Conservation (phyloP, 1,140 invertebrate genomes). For the Plectrocnemia conspersa region DNA sequence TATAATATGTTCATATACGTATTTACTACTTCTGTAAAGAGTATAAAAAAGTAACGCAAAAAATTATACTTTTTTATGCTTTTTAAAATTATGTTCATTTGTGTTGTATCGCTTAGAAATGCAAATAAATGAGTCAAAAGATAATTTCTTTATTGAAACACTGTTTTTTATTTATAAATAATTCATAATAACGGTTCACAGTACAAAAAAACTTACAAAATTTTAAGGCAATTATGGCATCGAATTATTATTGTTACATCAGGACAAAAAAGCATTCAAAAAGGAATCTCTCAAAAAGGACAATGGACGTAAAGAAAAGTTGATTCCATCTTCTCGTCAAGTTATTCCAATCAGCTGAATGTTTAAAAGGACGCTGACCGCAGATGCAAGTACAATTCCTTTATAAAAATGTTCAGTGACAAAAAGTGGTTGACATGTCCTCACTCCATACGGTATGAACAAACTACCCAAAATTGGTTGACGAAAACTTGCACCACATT, state of each 20-base stretch:
- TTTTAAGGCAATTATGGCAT: too few species aligned
- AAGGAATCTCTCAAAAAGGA: slow-evolving; percentile 4
- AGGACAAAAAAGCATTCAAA: slow-evolving; percentile 4
- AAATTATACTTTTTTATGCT: slow-evolving; percentile 6
- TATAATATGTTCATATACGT: slow-evolving; percentile 3
- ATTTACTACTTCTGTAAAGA: not conserved
- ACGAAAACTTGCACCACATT: too few species aligned
- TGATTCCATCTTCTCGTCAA: slow-evolving; percentile 25
- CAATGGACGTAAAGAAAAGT: slow-evolving; percentile 24
- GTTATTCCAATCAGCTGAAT: slow-evolving; percentile 23
- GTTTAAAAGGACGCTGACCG: slow-evolving; percentile 11
- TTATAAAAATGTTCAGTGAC: slow-evolving; percentile 20
- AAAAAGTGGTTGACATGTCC: slow-evolving; percentile 27
- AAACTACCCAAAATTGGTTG: slow-evolving; percentile 1
- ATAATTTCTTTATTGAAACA: not conserved
- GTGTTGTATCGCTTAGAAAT: slow-evolving; percentile 14
- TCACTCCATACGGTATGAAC: not conserved
- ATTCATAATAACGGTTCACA: not conserved
- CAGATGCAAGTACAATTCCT: slow-evolving; percentile 2
- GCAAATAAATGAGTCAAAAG: slow-evolving; percentile 21
- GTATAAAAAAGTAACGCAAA: not conserved
- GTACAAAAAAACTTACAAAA: not conserved
- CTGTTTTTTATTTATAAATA: not conserved
- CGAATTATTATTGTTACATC: too few species aligned
- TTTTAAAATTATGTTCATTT: slow-evolving; percentile 18